Conservation (phyloP, 2,797 vertebrate species). For the Alosa sapidissima region DNA sequence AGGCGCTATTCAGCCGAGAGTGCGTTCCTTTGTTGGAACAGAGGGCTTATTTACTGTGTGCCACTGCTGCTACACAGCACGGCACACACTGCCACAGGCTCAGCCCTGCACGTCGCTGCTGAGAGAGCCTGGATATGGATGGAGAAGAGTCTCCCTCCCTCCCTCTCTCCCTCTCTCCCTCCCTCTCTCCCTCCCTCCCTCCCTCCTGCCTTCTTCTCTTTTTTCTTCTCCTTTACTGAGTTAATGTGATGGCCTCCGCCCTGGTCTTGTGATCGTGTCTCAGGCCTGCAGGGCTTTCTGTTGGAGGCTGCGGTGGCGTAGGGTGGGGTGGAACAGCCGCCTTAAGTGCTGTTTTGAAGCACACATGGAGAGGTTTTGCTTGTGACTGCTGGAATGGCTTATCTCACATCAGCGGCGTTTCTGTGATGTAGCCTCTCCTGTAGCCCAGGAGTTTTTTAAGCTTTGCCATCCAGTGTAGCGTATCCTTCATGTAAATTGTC, state of each 20-base stretch:
- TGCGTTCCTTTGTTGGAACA: conserved; percentile 12
- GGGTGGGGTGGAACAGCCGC: background rate
- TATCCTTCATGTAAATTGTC: background rate
- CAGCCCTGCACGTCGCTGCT: background rate
- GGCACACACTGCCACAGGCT: background rate
- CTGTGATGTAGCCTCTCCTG: background rate
- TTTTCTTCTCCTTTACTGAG: background rate
- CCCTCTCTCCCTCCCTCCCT: background rate
- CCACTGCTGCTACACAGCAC: background rate
- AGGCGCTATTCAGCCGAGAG: background rate
- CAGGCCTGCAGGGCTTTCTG: conserved; percentile 2
- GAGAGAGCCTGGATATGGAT: background rate
- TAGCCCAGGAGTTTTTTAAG: background rate
- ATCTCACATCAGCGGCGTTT: background rate
- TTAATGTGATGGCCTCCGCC: background rate
- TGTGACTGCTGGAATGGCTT: background rate
- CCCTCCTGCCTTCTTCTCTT: background rate
- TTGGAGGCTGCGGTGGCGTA: background rate
- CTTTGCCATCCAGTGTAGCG: background rate
- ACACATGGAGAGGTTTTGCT: conserved; percentile 6
- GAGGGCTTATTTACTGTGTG: background rate
- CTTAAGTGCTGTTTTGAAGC: conserved; percentile 4
- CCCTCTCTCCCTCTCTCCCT: background rate
- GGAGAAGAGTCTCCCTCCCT: background rate
- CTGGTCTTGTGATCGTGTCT: conserved; percentile 5